These are phyloP conservation scores for Volucella inflata DNA, from an alignment of 2,888 invertebrate genomes.

Conservation along the genomic window DNA sequence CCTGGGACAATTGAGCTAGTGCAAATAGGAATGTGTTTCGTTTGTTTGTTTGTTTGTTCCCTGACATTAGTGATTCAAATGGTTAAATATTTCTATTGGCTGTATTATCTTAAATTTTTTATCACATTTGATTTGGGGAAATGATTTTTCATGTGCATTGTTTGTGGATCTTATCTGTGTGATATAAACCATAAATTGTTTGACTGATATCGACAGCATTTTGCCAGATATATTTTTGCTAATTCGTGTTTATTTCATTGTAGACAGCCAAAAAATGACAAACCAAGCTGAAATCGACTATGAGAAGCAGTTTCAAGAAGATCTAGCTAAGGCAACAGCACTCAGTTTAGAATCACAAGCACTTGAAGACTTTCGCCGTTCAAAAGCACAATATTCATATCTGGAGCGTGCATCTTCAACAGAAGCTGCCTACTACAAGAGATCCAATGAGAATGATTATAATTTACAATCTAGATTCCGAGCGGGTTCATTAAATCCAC, in stretches of 20 bases:
- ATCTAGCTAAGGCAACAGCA: slow-evolving; percentile 94
- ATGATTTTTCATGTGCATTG: background rate
- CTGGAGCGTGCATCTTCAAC: slow-evolving; percentile 43
- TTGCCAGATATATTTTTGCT: background rate
- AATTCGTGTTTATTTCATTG: slow-evolving; percentile 18
- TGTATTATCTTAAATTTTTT: background rate
- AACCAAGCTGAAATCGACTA: slow-evolving; percentile 86
- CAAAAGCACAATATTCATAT: slow-evolving; percentile 83
- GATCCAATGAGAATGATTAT: slow-evolving; percentile 40
- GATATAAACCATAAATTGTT: background rate
- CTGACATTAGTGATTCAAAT: too few relatives aligned
- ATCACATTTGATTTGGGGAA: background rate
- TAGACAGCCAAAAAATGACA: slow-evolving; percentile 79
- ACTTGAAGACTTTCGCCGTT: slow-evolving; percentile 91
- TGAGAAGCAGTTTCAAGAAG: slow-evolving; percentile 93
- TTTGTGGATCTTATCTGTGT: slow-evolving; percentile 12
- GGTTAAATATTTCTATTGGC: background rate
- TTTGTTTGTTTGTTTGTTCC: too few relatives aligned
- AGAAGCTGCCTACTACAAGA: slow-evolving; percentile 30
- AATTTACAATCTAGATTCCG: slow-evolving; percentile 83
- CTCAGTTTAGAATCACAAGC: slow-evolving; percentile 94
- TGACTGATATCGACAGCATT: background rate
- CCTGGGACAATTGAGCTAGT: too few relatives aligned
- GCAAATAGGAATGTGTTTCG: too few relatives aligned
- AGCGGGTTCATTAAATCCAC: slow-evolving; percentile 85